These are phyloP conservation scores for Apteryx owenii DNA, from an alignment of 2,113 vertebrate genomes.

Conservation along the genomic window DNA sequence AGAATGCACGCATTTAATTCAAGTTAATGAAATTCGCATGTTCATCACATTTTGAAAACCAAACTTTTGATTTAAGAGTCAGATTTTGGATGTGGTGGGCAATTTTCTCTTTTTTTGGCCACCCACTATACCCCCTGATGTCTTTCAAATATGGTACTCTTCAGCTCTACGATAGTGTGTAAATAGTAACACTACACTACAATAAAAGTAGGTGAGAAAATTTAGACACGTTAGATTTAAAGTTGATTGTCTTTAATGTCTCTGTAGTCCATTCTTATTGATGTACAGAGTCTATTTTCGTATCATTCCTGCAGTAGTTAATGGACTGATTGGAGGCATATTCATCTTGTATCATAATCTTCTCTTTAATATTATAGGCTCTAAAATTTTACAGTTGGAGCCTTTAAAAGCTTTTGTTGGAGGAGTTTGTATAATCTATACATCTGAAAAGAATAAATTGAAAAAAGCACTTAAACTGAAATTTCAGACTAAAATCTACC, in stretches of 20 bases:
- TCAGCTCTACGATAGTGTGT: neutral
- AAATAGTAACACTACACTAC: neutral
- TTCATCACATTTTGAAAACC: neutral
- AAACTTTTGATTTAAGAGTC: neutral
- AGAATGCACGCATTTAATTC: neutral
- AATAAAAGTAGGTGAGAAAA: neutral
- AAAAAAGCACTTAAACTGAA: neutral
- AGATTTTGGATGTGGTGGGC: neutral
- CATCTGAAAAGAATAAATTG: neutral
- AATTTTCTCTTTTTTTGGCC: neutral
- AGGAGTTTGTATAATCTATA: neutral
- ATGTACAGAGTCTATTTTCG: neutral
- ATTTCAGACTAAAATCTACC: neutral
- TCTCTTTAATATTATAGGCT: neutral
- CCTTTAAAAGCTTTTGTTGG: conserved; percentile 19
- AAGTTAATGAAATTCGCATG: neutral
- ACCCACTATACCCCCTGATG: neutral
- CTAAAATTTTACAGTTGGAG: neutral
- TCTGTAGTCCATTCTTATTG: neutral
- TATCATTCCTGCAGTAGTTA: neutral
- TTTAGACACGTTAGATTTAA: neutral
- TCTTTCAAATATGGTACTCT: neutral
- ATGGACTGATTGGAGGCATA: neutral
- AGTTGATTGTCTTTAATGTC: neutral
- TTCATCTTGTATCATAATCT: neutral